Conservation (phyloP, 1,140 invertebrate genomes). For the Cecropterus lyciades region DNA sequence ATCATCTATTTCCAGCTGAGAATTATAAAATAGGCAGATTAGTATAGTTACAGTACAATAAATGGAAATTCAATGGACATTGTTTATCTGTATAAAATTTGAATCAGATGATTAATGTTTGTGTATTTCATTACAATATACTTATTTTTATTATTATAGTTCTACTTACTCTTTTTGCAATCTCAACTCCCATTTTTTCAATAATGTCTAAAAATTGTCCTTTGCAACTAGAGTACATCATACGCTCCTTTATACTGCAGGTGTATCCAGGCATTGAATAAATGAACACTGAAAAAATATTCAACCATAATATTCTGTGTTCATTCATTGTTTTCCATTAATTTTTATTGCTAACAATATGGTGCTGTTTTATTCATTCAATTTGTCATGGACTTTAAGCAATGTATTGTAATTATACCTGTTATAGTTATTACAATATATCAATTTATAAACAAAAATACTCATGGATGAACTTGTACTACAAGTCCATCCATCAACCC, state of each 20-base stretch:
- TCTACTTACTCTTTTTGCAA: conserved; percentile 91
- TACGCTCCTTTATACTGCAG: conserved; percentile 97
- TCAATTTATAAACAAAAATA: no score
- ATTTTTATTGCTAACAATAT: no score
- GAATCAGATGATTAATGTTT: no score
- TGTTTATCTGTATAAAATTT: no score
- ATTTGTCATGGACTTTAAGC: no score
- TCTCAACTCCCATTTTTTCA: conserved; percentile 89
- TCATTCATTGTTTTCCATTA: no score
- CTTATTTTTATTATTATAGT: background rate
- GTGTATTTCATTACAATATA: no score
- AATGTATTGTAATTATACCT: no score
- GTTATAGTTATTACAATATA: background rate
- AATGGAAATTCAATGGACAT: no score
- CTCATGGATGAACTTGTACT: no score
- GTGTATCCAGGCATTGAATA: conserved; percentile 98
- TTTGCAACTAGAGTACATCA: conserved; percentile 99
- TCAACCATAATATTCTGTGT: background rate
- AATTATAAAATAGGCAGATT: background rate
- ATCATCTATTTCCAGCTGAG: conserved; percentile 96
- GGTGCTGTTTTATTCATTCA: no score
- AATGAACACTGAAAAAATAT: conserved; percentile 92
- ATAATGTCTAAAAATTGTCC: conserved; percentile 93
- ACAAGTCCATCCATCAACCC: no score
- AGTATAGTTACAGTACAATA: background rate